phyloP scores from a whole-genome alignment of 2,797 vertebrate genomes.

The Galagoides demidoff region DNA sequence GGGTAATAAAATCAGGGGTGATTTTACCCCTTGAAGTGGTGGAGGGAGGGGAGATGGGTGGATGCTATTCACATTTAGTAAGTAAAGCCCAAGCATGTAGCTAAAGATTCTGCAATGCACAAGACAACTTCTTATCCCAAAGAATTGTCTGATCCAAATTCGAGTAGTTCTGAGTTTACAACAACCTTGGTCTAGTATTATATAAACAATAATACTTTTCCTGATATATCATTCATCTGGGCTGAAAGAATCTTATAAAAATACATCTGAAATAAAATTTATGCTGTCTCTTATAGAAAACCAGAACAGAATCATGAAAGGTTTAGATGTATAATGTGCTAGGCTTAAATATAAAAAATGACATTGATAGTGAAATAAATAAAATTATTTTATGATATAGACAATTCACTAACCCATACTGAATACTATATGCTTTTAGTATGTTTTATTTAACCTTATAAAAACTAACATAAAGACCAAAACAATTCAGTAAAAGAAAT shows the following conservation, averaged over 20 bases:
- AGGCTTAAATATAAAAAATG: neutral
- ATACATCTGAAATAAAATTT: neutral
- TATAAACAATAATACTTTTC: neutral
- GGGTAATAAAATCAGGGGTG: neutral
- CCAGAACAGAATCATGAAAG: neutral
- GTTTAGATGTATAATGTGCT: neutral
- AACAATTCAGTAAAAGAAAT: slow-evolving; percentile 9
- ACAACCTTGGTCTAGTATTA: neutral
- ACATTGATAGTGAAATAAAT: neutral
- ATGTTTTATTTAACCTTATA: too few species aligned
- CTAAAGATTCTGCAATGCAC: neutral
- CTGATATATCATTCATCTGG: neutral
- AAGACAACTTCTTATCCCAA: neutral
- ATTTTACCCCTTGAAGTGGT: neutral
- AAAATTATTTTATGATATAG: neutral
- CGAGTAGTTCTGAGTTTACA: neutral
- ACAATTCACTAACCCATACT: neutral
- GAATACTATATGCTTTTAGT: neutral
- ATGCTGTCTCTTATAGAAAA: neutral
- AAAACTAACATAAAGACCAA: neutral
- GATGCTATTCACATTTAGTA: neutral
- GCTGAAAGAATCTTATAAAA: neutral
- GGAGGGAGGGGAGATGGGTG: too few species aligned
- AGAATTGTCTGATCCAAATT: neutral
- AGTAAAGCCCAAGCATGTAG: neutral